phyloP scores from a whole-genome alignment of 2,797 vertebrate species.

The Nasua narica region DNA sequence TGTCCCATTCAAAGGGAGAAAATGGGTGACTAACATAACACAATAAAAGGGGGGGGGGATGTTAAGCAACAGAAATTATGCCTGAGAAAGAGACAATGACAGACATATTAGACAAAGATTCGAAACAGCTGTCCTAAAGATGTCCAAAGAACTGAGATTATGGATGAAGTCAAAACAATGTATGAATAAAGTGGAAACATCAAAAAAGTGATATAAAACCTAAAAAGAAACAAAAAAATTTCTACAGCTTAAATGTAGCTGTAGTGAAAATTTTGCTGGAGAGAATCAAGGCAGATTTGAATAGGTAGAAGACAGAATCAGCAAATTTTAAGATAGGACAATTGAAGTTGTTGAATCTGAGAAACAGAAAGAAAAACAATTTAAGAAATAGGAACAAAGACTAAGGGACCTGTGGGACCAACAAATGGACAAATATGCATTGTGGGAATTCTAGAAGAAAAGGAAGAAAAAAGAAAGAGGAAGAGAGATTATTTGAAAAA shows the following conservation, averaged over 20 bases:
- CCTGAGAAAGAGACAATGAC: not conserved
- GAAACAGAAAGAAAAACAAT: not conserved
- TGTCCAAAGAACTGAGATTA: not conserved
- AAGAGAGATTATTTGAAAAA: not conserved
- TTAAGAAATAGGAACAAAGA: not conserved
- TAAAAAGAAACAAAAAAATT: not conserved
- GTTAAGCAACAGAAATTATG: not conserved
- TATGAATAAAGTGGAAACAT: not conserved
- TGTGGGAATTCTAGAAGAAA: not conserved
- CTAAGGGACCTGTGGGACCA: not conserved
- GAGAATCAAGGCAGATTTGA: not conserved
- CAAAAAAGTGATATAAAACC: not conserved
- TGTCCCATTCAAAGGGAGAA: not conserved
- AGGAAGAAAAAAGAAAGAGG: not conserved
- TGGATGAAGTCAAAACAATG: not conserved
- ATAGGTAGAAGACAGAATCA: not conserved
- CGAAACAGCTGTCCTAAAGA: not conserved
- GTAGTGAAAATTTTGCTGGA: not conserved
- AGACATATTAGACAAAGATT: not conserved
- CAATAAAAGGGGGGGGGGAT: too few relatives aligned
- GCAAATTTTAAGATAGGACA: not conserved
- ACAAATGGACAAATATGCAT: not conserved
- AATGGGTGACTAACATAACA: too few relatives aligned
- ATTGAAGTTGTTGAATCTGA: not conserved
- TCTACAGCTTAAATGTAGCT: not conserved